phyloP scores from a whole-genome alignment of 2,797 vertebrate species.

The Lacerta bilineata region DNA sequence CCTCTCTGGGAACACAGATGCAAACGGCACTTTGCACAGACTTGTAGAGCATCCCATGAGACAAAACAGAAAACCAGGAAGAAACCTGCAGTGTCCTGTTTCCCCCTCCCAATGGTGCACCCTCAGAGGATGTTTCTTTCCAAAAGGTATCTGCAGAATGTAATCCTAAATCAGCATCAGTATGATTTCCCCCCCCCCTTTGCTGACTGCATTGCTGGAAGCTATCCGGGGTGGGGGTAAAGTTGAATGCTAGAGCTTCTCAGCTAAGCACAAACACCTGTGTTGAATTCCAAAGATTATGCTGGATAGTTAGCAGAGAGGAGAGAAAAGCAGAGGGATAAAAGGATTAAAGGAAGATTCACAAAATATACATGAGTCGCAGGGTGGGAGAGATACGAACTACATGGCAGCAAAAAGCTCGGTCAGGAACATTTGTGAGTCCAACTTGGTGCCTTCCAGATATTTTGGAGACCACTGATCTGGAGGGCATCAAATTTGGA shows the following conservation, averaged over 20 bases:
- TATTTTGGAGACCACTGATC: background rate
- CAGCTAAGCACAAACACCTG: constrained; percentile 32
- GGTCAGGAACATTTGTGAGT: background rate
- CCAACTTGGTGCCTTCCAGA: background rate
- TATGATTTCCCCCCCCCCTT: background rate
- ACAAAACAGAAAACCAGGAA: background rate
- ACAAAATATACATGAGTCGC: constrained; percentile 13
- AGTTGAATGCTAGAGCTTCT: background rate
- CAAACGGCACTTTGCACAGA: background rate
- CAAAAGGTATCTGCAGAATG: background rate
- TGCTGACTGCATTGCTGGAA: background rate
- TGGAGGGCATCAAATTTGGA: background rate
- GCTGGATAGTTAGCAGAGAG: constrained; percentile 27
- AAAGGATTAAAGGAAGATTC: background rate
- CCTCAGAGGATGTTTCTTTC: background rate
- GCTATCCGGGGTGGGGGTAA: background rate
- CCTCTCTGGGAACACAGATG: background rate
- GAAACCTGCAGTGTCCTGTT: background rate
- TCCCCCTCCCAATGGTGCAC: background rate
- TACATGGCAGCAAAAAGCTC: constrained; percentile 15
- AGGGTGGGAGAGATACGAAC: constrained; percentile 9
- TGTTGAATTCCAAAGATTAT: constrained; percentile 50
- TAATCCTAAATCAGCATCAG: constrained; percentile 20
- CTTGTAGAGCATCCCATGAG: background rate
- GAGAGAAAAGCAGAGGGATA: constrained; percentile 40